phyloP scores from a whole-genome alignment of 2,888 invertebrate species.

The Campaea margaritaria region DNA sequence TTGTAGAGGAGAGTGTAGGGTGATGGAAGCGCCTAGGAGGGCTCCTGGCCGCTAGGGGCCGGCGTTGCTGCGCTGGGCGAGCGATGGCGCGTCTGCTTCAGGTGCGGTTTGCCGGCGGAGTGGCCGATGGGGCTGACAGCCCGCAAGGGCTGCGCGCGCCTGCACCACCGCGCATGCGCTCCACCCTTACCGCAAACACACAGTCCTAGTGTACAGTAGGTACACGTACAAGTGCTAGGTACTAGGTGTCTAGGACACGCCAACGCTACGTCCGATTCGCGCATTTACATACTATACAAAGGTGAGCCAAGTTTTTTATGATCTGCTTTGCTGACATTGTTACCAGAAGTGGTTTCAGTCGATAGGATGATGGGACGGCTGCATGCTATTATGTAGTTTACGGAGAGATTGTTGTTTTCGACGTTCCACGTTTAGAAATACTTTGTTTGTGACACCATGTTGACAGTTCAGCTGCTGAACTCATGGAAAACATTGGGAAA shows the following conservation, averaged over 20 bases:
- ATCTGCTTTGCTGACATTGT: slow-evolving; percentile 34
- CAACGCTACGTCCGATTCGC: slow-evolving; percentile 33
- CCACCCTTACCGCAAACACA: slow-evolving; percentile 48
- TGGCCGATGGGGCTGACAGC: slow-evolving; percentile 65
- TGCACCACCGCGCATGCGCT: slow-evolving; percentile 75
- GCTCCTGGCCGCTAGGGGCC: slow-evolving; percentile 82
- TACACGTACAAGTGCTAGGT: slow-evolving; percentile 16
- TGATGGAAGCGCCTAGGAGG: slow-evolving; percentile 75
- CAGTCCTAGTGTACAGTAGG: slow-evolving; percentile 50
- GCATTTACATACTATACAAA: slow-evolving; percentile 48
- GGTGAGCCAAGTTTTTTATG: slow-evolving; percentile 48
- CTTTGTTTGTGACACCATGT: slow-evolving; percentile 8
- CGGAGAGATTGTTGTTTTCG: slow-evolving; percentile 1
- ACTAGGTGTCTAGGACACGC: slow-evolving; percentile 37
- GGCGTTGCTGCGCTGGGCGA: slow-evolving; percentile 79
- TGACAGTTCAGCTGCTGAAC: neutral
- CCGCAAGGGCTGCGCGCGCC: slow-evolving; percentile 65
- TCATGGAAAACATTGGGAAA: neutral
- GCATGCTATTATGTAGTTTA: slow-evolving; percentile 23
- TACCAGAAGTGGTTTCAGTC: slow-evolving; percentile 19
- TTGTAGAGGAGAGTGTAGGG: slow-evolving; percentile 57
- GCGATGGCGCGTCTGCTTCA: slow-evolving; percentile 77
- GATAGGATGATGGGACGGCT: slow-evolving; percentile 15
- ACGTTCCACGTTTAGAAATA: neutral
- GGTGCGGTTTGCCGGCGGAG: slow-evolving; percentile 80